Base-by-base conservation (phyloP, 2,888 invertebrate genomes). In the Drosophila cognata region DNA sequence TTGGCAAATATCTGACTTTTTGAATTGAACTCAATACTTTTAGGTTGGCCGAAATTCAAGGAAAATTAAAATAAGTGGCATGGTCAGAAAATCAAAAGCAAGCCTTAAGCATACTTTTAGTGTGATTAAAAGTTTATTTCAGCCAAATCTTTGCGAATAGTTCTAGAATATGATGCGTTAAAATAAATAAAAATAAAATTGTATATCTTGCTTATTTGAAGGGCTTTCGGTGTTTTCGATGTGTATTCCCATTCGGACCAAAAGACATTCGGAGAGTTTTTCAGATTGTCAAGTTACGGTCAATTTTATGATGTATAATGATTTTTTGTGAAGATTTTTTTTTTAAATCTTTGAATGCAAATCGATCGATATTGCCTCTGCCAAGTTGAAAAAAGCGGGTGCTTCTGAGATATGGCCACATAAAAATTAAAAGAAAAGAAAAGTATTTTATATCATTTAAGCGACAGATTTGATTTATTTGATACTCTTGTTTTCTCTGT, bases 391-490 rank as follows among this genome's bases (percentile, higher is more conserved):
- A 43, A 2, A 21, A 0, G 21, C 7, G 7, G 2, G 4, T 8
- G 21, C 21, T 4, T 25, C 7, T 16, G 2, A 16, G 25, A 16
- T 43, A 11, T 11, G 11, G 11, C 21, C 2, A 43, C 11, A 33
- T 5, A 46, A 59, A 4, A 33, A 16, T 8, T 4, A 21, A 6
- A 43, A 6, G 0, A 33, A 28, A 25, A 33, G 16, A 25, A 36
- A 25, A 13, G 13, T 1, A 7, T 7, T 6, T 10, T 29, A 6
- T 46, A 52, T 55, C 10, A 25, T 63, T 82, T 35, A 84, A 87
- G 89, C 89, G 84, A 87, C 80, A 84, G 84, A 84, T 74, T 78
- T 80, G 48, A 68, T 88, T 88, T 79, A 84, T 89, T 89, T 76
- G 77, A 81, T 78, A 72, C 62, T 77, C 72, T 77, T 77, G 64